phyloP scores from a whole-genome alignment of 2,113 vertebrate genomes.

The Rana temporaria region DNA sequence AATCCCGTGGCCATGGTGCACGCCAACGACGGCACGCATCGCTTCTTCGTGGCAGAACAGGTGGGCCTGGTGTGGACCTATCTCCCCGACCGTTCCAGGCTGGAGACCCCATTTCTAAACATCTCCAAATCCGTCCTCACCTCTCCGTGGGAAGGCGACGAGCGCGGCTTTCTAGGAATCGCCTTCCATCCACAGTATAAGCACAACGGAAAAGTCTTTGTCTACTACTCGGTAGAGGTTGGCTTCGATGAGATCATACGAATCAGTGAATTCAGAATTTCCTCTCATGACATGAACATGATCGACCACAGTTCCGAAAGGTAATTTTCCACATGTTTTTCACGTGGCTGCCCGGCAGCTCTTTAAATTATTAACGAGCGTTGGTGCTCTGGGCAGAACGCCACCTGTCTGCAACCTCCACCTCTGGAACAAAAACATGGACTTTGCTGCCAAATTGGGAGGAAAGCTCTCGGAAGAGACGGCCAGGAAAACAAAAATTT shows the following conservation, averaged over 20 bases:
- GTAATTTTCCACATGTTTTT: conserved; percentile 66
- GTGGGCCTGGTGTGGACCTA: conserved; percentile 93
- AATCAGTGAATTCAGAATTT: conserved; percentile 93
- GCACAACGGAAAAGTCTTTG: conserved; percentile 86
- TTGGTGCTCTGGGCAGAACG: conserved; percentile 12
- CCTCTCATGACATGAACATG: conserved; percentile 80
- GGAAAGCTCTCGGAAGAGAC: too few species aligned
- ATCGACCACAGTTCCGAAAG: conserved; percentile 93
- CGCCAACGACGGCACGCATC: conserved; percentile 87
- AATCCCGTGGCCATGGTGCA: conserved; percentile 95
- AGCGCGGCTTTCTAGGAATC: conserved; percentile 91
- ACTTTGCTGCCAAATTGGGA: conserved; percentile 13
- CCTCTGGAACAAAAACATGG: background rate
- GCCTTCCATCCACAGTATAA: conserved; percentile 88
- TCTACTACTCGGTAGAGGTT: conserved; percentile 91
- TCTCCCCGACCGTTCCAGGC: conserved; percentile 81
- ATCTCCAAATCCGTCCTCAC: conserved; percentile 86
- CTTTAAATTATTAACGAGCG: conserved; percentile 24
- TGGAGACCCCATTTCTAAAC: conserved; percentile 89
- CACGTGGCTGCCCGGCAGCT: background rate
- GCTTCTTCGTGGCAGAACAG: conserved; percentile 94
- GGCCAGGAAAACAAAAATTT: background rate
- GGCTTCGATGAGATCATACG: conserved; percentile 85
- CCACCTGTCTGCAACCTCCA: conserved; percentile 20
- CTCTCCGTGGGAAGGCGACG: conserved; percentile 95